These are phyloP conservation scores for Halocaridina rubra DNA, from an alignment of 2,888 invertebrate genomes.

Conservation along the genomic window DNA sequence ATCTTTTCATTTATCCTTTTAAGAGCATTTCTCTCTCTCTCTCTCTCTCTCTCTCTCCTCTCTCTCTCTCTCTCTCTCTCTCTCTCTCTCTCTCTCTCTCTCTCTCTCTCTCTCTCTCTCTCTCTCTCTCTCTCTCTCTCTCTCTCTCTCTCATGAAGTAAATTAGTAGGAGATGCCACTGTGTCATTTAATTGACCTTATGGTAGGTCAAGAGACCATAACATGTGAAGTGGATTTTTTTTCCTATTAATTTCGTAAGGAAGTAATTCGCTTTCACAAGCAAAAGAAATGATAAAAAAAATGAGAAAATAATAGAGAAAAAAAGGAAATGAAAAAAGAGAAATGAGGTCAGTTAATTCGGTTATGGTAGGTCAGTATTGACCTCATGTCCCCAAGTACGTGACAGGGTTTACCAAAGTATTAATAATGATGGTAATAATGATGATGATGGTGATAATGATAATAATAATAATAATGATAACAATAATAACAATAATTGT, in stretches of 20 bases:
- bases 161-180: neutral
- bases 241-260: neutral
- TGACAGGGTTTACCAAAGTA: no score
- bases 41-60: neutral
- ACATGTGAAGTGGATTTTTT: neutral
- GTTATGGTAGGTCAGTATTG: no score
- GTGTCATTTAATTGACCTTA: neutral
- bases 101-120: neutral
- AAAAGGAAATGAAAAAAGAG: neutral
- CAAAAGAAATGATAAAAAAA: neutral
- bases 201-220: neutral
- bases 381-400: no score
- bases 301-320: neutral
- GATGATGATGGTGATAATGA: no score
- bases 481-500: no score
- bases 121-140: neutral
- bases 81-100: neutral
- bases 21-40: no score
- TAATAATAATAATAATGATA: no score
- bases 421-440: no score
- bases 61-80: neutral
- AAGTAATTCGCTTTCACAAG: neutral
- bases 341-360: no score
- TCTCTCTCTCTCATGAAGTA: neutral
- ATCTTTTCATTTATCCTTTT: neutral